phyloP scores from a whole-genome alignment of 2,797 vertebrate species.

The Amblyraja radiata region DNA sequence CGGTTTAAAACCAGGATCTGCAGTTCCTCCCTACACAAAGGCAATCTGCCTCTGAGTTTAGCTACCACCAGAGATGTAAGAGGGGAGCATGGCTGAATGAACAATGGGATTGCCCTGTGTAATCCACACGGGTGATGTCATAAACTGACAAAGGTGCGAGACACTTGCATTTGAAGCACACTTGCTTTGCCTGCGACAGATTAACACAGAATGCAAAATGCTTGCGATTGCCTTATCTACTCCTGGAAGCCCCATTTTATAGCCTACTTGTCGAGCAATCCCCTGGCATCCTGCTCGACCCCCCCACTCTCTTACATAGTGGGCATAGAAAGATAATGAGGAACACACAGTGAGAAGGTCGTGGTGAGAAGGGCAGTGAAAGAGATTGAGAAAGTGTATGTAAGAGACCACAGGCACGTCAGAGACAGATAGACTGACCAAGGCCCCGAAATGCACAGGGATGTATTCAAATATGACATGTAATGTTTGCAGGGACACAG shows the following conservation, averaged over 20 bases:
- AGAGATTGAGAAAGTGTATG: background rate
- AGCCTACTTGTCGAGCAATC: constrained; percentile 13
- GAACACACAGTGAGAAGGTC: background rate
- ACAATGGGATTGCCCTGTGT: background rate
- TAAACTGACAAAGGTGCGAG: background rate
- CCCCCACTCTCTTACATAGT: background rate
- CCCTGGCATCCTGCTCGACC: background rate
- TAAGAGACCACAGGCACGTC: background rate
- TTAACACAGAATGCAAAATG: background rate
- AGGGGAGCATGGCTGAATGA: background rate
- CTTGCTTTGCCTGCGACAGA: background rate
- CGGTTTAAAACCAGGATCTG: too few species aligned
- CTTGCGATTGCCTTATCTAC: background rate
- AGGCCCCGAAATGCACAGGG: background rate
- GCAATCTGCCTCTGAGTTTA: background rate
- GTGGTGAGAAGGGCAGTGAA: background rate
- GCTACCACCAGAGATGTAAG: too few species aligned
- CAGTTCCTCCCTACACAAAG: too few species aligned
- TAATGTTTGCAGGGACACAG: too few species aligned
- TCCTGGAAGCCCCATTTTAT: constrained; percentile 14
- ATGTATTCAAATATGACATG: too few species aligned
- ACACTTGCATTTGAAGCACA: background rate
- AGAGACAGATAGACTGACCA: background rate
- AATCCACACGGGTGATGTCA: background rate
- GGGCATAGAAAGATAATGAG: background rate